Evolutionary conservation across 2,888 invertebrate genomes (phyloP), one percentile per base, ranked within the genome.

Genomic region (Brachyptera risi): DNA sequence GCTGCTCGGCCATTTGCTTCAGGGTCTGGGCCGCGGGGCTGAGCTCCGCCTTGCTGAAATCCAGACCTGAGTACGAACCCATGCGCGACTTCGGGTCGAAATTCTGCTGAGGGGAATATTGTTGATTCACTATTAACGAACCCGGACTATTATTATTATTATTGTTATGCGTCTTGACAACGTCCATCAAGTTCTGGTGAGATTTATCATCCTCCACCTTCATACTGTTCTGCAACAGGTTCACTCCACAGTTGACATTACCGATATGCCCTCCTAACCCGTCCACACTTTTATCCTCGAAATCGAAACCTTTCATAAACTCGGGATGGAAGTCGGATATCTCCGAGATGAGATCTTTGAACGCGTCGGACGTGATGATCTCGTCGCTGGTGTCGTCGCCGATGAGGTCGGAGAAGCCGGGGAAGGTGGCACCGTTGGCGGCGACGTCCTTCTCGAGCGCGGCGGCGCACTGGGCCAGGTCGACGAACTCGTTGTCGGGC

Each of bases 1-100:
- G 96, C 75, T 96, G 96, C 74, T 96, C 95, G 38, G 96, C 96
- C 95, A 96, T 95, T 71, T 96, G 95, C 74, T 96, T 96, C 58
- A 96, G 79, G 0, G 95, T 96, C 78, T 96, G 94, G 54, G 96
- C 95, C 0, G 96, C 96, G 23, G 95, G 91, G 63, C 93, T 92
- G 74, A 90, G 80, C 74, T 92, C 91, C 0, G 83, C 69, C 71
- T 79, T 85, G 61, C 80, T 72, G 66, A 80, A 77, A 58, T 71
- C 70, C 35, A 71, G 65, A 11, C 69, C 64, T 42, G 69, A 61
- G 66, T 68, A 64, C 63, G 66, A 27, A 60, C 60, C 58, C 56
- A 65, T 64, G 21, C 56, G 62, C 4, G 56, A 44, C 44, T 58
- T 51, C 17, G 65, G 58, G 23, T 63, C 63, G 65, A 82, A 81